Percentiles rank a stretch among this genome's conserved stretches.
Evolutionary conservation across 2,797 vertebrate genomes (phyloP).

Genomic region (Microhierax caerulescens): DNA sequence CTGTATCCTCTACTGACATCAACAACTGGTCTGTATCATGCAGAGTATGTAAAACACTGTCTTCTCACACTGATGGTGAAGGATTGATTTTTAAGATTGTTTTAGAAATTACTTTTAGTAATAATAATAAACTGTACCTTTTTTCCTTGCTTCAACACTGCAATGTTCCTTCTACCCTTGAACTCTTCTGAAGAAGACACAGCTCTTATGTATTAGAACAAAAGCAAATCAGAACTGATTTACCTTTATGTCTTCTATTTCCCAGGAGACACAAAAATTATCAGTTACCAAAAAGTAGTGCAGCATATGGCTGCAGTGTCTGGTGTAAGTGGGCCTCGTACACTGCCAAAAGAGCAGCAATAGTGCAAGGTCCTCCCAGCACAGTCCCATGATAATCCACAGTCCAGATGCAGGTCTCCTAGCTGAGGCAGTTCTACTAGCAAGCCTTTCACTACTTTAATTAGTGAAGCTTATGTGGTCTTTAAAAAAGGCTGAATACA

Average conservation of each 20-base stretch:
- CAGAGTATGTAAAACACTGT: not conserved
- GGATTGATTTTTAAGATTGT: not conserved
- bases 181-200: not conserved
- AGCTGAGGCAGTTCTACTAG: not conserved
- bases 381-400: not conserved
- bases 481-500: not conserved
- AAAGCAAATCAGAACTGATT: not conserved
- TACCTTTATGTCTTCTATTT: not conserved
- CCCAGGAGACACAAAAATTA: not conserved
- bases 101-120: not conserved
- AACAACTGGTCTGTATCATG: rapidly evolving
- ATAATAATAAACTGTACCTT: not conserved
- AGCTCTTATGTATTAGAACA: not conserved
- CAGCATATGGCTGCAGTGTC: not conserved
- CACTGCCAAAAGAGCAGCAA: not conserved
- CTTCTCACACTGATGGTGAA: not conserved
- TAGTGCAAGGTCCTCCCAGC: not conserved
- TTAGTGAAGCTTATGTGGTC: not conserved
- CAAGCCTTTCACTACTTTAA: not conserved
- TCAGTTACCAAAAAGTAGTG: not conserved
- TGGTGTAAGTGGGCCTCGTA: not conserved
- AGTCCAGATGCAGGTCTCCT: not conserved
- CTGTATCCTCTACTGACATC: not conserved
- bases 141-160: not conserved
- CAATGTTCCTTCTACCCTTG: not conserved